A percentile compares a stretch with the other conserved stretches of the same genome.
Evolutionary conservation across 2,888 invertebrate genomes (phyloP).

Genomic region (Drosophila kokeensis): DNA sequence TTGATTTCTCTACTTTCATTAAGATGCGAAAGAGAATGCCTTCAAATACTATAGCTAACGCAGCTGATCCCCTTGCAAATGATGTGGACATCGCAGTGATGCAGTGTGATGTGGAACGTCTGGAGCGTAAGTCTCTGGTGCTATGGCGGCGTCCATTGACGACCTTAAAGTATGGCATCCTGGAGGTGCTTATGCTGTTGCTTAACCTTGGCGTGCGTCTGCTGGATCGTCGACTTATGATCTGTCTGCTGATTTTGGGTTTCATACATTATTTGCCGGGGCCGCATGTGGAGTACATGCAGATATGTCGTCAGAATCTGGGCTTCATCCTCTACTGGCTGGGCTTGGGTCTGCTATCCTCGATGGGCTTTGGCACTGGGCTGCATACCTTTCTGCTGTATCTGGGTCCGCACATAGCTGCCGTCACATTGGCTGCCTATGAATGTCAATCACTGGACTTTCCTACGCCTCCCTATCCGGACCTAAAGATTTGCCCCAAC

Average conservation of each 20-base stretch:
- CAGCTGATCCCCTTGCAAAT: background rate
- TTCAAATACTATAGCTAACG: slow-evolving; percentile 3
- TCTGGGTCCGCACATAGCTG: slow-evolving; percentile 98
- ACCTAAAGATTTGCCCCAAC: slow-evolving; percentile 96
- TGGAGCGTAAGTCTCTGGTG: slow-evolving; percentile 89
- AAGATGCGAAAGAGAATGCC: slow-evolving; percentile 51
- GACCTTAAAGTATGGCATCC: slow-evolving; percentile 91
- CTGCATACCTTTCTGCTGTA: slow-evolving; percentile 99
- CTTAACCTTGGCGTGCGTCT: slow-evolving; percentile 86
- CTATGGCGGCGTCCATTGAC: slow-evolving; percentile 92
- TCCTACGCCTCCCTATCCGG: slow-evolving; percentile 99
- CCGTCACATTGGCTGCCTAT: slow-evolving; percentile 99
- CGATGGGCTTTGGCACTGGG: slow-evolving; percentile 98
- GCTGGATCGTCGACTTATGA: slow-evolving; percentile 77
- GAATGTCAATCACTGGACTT: slow-evolving; percentile 98
- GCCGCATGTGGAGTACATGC: slow-evolving; percentile 81
- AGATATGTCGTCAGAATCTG: slow-evolving; percentile 78
- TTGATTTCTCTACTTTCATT: no score
- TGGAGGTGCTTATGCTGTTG: slow-evolving; percentile 89
- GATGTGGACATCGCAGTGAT: slow-evolving; percentile 14
- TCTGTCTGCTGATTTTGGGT: slow-evolving; percentile 69
- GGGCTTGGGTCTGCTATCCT: slow-evolving; percentile 96
- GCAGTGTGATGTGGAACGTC: slow-evolving; percentile 83
- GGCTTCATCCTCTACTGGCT: slow-evolving; percentile 92
- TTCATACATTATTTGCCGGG: slow-evolving; percentile 82